phyloP scores from a whole-genome alignment of 2,113 vertebrate species.

The Miniopterus natalensis region DNA sequence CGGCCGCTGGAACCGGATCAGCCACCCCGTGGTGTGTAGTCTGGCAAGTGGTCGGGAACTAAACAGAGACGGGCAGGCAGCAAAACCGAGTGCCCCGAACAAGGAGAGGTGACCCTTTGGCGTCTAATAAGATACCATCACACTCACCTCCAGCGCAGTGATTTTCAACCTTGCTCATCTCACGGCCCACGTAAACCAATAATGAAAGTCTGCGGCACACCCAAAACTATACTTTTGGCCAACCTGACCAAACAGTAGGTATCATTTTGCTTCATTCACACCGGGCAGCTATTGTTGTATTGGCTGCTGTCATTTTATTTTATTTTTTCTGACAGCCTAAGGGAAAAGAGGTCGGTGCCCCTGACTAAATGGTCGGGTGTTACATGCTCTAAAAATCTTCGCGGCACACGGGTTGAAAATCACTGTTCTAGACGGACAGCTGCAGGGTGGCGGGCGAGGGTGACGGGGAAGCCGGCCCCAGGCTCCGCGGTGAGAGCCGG shows the following conservation, averaged over 20 bases:
- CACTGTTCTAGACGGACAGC: not conserved
- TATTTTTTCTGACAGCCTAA: not conserved
- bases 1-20: slow-evolving; percentile 71
- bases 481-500: not conserved
- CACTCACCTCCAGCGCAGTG: not conserved
- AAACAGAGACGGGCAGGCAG: slow-evolving; percentile 45
- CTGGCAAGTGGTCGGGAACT: slow-evolving; percentile 73
- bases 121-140: not conserved
- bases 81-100: slow-evolving; percentile 80
- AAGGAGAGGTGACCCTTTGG: slow-evolving; percentile 66
- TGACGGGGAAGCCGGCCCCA: not conserved
- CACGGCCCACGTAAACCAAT: not conserved
- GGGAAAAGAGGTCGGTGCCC: not conserved
- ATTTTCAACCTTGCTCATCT: not conserved
- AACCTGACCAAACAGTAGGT: not conserved
- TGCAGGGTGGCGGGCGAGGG: too few species aligned
- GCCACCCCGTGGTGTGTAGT: not conserved
- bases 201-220: not conserved
- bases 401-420: not conserved
- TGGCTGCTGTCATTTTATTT: not conserved
- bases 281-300: not conserved
- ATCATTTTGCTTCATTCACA: not conserved
- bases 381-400: not conserved
- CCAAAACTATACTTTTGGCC: not conserved
- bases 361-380: not conserved